A percentile compares a stretch with the other conserved stretches of the same genome.
phyloP scores from a whole-genome alignment of 2,888 invertebrate species.

The Euplagia quadripunctaria region DNA sequence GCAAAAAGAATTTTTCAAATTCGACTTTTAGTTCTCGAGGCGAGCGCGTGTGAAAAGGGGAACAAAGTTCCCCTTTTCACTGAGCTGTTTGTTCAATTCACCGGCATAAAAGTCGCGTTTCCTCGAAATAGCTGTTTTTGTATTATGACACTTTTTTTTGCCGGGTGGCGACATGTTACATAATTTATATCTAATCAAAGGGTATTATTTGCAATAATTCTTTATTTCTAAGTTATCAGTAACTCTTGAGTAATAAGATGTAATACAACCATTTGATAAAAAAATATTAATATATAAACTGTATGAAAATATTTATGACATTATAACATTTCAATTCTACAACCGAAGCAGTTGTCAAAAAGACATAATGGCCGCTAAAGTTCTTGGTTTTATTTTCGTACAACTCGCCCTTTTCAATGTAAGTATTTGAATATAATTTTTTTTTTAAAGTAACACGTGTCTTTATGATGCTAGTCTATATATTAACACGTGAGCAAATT shows the following conservation, averaged over 20 bases:
- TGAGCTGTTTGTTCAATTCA: too few species aligned
- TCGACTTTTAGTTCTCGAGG: too few species aligned
- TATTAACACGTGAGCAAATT: too few species aligned
- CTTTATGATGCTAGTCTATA: too few species aligned
- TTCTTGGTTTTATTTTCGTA: conserved; percentile 31
- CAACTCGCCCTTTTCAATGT: conserved; percentile 42
- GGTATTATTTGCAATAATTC: not conserved
- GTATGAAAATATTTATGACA: not conserved
- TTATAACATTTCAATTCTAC: conserved; percentile 13
- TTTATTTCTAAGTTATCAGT: not conserved
- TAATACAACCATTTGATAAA: conserved; percentile 6
- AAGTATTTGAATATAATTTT: conserved; percentile 24
- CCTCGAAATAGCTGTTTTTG: too few species aligned
- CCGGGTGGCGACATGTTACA: not conserved
- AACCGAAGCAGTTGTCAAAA: not conserved
- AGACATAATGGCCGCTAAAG: conserved; percentile 38
- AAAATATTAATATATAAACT: conserved; percentile 31
- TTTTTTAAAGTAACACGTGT: too few species aligned
- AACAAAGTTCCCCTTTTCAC: too few species aligned
- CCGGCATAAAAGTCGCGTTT: too few species aligned
- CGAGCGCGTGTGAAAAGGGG: too few species aligned
- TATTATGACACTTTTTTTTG: too few species aligned
- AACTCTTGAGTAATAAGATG: conserved; percentile 15
- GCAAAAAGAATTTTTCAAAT: too few species aligned
- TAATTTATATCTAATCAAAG: not conserved